Evolutionary conservation across 2,113 vertebrate species (phyloP).

Genomic region (Cheilinus undulatus): DNA sequence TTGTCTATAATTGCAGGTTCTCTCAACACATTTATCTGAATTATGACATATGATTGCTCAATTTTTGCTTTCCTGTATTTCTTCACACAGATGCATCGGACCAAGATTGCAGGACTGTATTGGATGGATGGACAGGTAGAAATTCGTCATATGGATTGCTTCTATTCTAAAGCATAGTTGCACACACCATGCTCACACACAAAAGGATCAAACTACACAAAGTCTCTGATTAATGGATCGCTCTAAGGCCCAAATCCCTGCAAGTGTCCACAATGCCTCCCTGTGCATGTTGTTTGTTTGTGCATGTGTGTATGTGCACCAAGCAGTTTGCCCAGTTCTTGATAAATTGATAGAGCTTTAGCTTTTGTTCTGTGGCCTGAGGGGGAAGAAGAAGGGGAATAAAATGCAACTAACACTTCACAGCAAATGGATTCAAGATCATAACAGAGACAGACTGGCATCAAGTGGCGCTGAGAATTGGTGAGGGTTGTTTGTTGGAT

Average conservation of each 20-base stretch:
- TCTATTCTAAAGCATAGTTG: neutral
- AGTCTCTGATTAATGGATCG: slow-evolving; percentile 77
- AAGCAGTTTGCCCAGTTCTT: slow-evolving; percentile 60
- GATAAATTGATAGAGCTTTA: slow-evolving; percentile 80
- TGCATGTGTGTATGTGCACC: neutral
- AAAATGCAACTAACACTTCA: slow-evolving; percentile 70
- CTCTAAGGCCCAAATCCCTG: slow-evolving; percentile 62
- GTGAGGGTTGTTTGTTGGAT: slow-evolving; percentile 14
- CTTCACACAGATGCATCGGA: slow-evolving; percentile 89
- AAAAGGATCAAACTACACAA: slow-evolving; percentile 37
- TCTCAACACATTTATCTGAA: neutral
- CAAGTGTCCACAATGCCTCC: slow-evolving; percentile 54
- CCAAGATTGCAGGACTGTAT: slow-evolving; percentile 95
- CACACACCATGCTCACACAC: neutral
- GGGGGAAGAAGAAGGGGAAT: slow-evolving; percentile 43
- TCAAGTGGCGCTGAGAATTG: slow-evolving; percentile 37
- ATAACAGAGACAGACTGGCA: slow-evolving; percentile 55
- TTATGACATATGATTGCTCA: neutral
- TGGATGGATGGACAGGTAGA: slow-evolving; percentile 98
- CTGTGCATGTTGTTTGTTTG: slow-evolving; percentile 4
- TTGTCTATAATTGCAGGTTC: neutral
- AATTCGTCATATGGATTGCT: slow-evolving; percentile 26
- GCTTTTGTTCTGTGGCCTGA: slow-evolving; percentile 68
- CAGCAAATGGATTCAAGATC: slow-evolving; percentile 74
- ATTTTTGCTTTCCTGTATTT: slow-evolving; percentile 22